Base-by-base conservation (phyloP, 2,888 invertebrate species). In the Drosophila recens region DNA sequence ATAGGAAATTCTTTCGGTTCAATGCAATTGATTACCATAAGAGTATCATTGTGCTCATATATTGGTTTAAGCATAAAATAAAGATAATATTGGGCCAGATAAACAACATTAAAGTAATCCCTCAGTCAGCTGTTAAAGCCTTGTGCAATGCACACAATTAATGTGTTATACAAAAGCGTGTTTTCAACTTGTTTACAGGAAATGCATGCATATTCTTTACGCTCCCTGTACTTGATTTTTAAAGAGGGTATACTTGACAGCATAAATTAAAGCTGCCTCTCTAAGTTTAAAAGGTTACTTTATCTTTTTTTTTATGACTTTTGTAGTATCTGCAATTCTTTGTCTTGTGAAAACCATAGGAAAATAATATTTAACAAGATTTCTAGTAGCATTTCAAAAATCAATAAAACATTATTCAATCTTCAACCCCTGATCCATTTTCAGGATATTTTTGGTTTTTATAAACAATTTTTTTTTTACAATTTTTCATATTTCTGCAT, bases 131-230 rank as follows among this genome's bases (percentile, higher is more conserved):
- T 56, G 1, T 56, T 63, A 48, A 58, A 58, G 49, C 58, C 49
- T 51, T 68, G 40, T 63, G 20, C 46, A 59, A 20, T 20, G 27
- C 59, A 38, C 20, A 46, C 71, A 64, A 61, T 68, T 53, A 53
- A 58, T 66, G 36, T 52, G 33, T 65, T 38, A 59, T 61, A 46
- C 42, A 56, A 54, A 63, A 61, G 63, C 53, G 52, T 61, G 51
- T 64, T 63, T 65, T 51, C 20, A 33, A 66, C 52, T 45, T 64
- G 66, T 59, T 75, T 75, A 75, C 64, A 65, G 63, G 46, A 67
- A 42, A 38, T 49, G 42, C 43, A 42, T 30, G 27, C 15, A 23
- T 9, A 30, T 45, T 42, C 20, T 27, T 10, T 8, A 0, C n/a
- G 4, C n/a, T 33, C 38, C 13, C 38, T 27, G 3, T 23, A 10